Base-by-base conservation (phyloP, 1,140 invertebrate genomes). In the Drosophila baimaii region DNA sequence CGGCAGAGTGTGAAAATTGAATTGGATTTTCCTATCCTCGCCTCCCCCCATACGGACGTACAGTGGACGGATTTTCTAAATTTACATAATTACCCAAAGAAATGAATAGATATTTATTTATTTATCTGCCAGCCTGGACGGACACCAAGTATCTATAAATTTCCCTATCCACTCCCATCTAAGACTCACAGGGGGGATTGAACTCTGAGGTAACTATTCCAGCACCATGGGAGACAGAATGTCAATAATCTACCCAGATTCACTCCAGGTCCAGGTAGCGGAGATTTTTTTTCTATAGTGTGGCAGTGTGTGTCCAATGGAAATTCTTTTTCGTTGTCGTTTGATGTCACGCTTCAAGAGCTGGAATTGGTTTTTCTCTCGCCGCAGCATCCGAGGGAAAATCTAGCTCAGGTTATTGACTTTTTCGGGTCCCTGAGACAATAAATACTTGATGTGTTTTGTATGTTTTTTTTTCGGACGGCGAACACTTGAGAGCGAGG, bases 321-420 rank as follows among this genome's bases (percentile, higher is more conserved):
- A 78, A 77, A 78, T 71, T 68, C 62, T 74, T 54, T 75, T 77
- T 66, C 62, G 73, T 21, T 78, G 83, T 88, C 84, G 78, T 86
- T 82, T 86, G 72, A 79, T 89, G 83, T 88, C 83, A 88, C 83
- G 83, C 83, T 88, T 83, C 76, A 65, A 83, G 57, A 83, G 59
- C 49, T 62, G 41, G 81, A 88, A 88, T 83, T 88, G 83, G 66
- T 80, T 88, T 80, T 57, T 63, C 63, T 59, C 59, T 51, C 69
- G 43, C 41, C 62, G 63, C 66, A 63, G 75, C 51, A 57, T 61
- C 35, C 49, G 35, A 43, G 49, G 39, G 31, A 75, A 71, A 47
- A 63, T 79, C 47, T 69, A 47, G 56, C 43, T 44, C 83, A 89
- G 83, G 83, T 88, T 88, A 88, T 88, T 88, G 84, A 88, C 83